These are phyloP conservation scores for Nomada goodeniana DNA, from an alignment of 2,888 invertebrate genomes.

Conservation along the genomic window DNA sequence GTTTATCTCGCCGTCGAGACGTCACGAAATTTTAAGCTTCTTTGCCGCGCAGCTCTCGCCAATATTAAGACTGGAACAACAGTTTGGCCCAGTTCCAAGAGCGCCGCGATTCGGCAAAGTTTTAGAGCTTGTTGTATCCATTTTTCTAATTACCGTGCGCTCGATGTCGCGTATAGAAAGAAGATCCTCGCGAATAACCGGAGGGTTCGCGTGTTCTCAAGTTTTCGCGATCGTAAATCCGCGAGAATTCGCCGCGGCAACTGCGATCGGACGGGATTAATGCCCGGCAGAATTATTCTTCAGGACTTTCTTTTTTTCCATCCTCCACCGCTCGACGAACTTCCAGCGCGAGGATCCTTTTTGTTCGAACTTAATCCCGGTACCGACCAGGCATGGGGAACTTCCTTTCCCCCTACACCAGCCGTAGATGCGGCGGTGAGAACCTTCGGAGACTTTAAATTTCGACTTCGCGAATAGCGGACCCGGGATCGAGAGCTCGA, in stretches of 20 bases:
- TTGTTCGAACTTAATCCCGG: conserved; percentile 68
- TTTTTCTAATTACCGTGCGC: no score
- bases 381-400: conserved; percentile 13
- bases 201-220: conserved; percentile 16
- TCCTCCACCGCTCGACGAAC: conserved; percentile 24
- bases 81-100: no score
- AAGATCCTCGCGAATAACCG: not conserved
- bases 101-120: no score
- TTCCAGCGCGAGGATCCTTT: conserved; percentile 60
- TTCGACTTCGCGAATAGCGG: conserved; percentile 58
- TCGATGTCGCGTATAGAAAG: not conserved
- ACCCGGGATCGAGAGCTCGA: conserved; percentile 28
- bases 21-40: no score
- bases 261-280: conserved; percentile 47
- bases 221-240: conserved; percentile 34
- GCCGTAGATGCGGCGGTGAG: not conserved
- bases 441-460: conserved; percentile 68
- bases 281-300: conserved; percentile 51
- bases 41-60: no score
- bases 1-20: no score
- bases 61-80: no score
- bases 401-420: conserved; percentile 24
- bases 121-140: no score
- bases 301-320: conserved; percentile 28
- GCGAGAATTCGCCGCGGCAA: conserved; percentile 16